These are phyloP conservation scores for Erynnis tages DNA, from an alignment of 2,888 invertebrate species.

Conservation along the genomic window DNA sequence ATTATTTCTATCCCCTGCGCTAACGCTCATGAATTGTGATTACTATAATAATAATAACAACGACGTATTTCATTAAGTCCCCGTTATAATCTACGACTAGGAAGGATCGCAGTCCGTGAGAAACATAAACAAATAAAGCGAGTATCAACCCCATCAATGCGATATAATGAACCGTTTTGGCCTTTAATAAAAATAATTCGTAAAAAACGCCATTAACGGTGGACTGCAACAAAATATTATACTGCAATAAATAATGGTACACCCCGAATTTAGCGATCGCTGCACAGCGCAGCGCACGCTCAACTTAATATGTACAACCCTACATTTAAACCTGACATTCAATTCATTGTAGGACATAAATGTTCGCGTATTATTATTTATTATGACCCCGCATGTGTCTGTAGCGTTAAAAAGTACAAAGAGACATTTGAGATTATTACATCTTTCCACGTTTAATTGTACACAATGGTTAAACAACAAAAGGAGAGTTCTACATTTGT, in stretches of 20 bases:
- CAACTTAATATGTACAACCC: constrained; percentile 71
- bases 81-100: constrained; percentile 39
- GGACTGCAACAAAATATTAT: constrained; percentile 77
- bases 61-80: constrained; percentile 25
- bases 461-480: constrained; percentile 77
- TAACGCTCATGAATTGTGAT: too few species aligned
- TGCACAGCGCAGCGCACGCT: constrained; percentile 66
- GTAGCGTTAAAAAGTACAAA: constrained; percentile 68
- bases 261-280: constrained; percentile 71
- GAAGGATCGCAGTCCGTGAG: constrained; percentile 56
- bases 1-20: too few species aligned
- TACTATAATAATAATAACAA: not conserved
- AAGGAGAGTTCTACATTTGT: constrained; percentile 63
- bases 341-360: constrained; percentile 69
- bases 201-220: constrained; percentile 72
- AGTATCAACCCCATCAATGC: constrained; percentile 70
- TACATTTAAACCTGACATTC: constrained; percentile 74
- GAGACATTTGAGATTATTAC: constrained; percentile 76
- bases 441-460: constrained; percentile 78
- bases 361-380: constrained; percentile 64
- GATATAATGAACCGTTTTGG: constrained; percentile 70
- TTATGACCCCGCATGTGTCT: constrained; percentile 75
- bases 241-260: constrained; percentile 77
- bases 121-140: constrained; percentile 73
- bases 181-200: constrained; percentile 73